phyloP scores from a whole-genome alignment of 2,113 vertebrate genomes.

The Ceyx melanurus region DNA sequence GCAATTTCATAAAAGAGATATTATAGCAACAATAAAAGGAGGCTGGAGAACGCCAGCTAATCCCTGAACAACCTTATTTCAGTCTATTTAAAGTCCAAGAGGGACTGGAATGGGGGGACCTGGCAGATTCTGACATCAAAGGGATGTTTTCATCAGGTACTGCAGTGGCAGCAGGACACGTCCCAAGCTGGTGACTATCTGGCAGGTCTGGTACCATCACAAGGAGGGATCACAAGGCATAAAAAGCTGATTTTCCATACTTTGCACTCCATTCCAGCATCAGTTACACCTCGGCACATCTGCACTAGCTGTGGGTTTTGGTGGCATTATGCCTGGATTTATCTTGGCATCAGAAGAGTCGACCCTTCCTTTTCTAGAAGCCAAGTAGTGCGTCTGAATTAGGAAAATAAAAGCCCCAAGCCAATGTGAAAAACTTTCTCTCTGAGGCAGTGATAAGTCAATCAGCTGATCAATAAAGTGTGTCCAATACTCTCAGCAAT shows the following conservation, averaged over 20 bases:
- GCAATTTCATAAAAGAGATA: slow-evolving; percentile 55
- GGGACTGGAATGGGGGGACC: neutral
- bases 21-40: slow-evolving; percentile 21
- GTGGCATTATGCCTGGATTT: neutral
- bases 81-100: slow-evolving; percentile 48
- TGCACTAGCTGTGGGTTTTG: neutral
- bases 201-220: neutral
- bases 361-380: neutral
- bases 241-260: neutral
- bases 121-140: slow-evolving; percentile 11
- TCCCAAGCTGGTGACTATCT: neutral
- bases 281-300: neutral
- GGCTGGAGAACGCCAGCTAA: slow-evolving; percentile 14
- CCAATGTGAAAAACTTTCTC: neutral
- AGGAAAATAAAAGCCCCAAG: neutral
- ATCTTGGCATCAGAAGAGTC: neutral
- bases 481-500: neutral
- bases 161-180: neutral
- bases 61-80: slow-evolving; percentile 49
- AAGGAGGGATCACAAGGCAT: neutral
- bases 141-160: slow-evolving; percentile 12
- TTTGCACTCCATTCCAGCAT: neutral
- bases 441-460: neutral
- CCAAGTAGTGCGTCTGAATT: neutral
- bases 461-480: neutral